Base-by-base conservation (phyloP, 2,797 vertebrate species). In the Potorous gilbertii region DNA sequence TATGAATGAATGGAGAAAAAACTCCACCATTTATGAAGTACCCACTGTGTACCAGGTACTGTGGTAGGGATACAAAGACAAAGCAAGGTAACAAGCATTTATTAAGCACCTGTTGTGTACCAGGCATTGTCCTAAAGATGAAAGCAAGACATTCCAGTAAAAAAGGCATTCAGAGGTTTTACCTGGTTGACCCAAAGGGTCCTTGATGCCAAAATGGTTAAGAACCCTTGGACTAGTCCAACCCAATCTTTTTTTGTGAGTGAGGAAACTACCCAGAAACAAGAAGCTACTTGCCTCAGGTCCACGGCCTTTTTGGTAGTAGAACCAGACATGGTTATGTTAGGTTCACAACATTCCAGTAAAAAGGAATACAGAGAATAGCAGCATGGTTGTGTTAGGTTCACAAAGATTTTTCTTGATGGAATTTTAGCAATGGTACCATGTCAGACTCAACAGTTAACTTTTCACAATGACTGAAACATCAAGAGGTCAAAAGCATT, bases 381-480 rank as follows among this genome's bases (percentile, higher is more conserved):
- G 10, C 81, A 13, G 59, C n/a, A 14, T 5, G 8, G 4, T 9
- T 18, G 13, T 10, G 28, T 56, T n/a, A 1, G 89, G 81, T n/a
- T 89, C 90, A 4, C 10, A 74, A 74, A 56, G 29, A 31, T 28
- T 56, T 52, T 93, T 62, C 55, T 59, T 57, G 31, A 46, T 12
- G 13, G 1, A 2, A 2, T 50, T 34, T 54, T 46, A 28, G 21
- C 90, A 5, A 5, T 54, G 90, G 54, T 59, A 52, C 0, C 11
- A 0, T 90, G 11, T 54, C 90, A 34, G 31, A 54, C 9, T 54
- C 8, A 56, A 4, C 2, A 95, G 34, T 54, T 91, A 40, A 18
- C 87, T 90, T 54, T 74, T 92, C 95, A 55, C 46, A 50, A 62
- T 93, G 62, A 55, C 52, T 46, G 56, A 93, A 54, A 34, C 28